Evolutionary conservation across 2,888 invertebrate species (phyloP), one percentile per base, ranked within the genome.

Genomic region (Onthophagus sagittarius): DNA sequence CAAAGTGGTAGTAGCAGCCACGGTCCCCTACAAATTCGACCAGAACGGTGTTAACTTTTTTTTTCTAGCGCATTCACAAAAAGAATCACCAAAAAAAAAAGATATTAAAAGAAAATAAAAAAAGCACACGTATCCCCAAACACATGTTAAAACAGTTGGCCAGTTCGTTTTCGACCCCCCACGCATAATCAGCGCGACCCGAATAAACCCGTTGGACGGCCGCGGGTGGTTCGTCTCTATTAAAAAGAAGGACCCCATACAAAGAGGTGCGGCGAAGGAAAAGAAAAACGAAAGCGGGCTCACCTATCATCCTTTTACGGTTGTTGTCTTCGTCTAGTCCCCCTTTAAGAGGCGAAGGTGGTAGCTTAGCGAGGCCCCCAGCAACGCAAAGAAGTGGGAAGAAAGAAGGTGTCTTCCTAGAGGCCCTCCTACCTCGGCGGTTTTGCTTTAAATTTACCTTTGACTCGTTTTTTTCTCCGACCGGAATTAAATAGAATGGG

Each of bases 181-280:
- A 39, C 63, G 70, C 74, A 74, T 73, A 73, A 75, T 67, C 23
- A 23, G 0, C 7, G 15, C 15, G 7, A 6, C n/a, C n/a, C 15
- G 15, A 9, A n/a, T 23, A 23, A 23, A 23, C 23, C 23, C 23
- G 23, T 23, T 23, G 23, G 23, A 23, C 23, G 23, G 23, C 23
- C 23, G 23, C 23, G 23, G 31, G 31, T 9, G 31, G 31, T 67
- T 15, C 77, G 77, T 75, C 77, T 80, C 83, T 83, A 84, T 84
- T 84, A 84, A 84, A 84, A 83, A 81, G 39, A 53, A 11, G 84
- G 85, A 84, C 84, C 85, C 85, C 84, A 85, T 85, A 84, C 84
- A 84, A 84, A 85, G 85, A 81, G 78, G 73, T 74, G 77, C 73
- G 67, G 71, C 72, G 73, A 76, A 9, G 39, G 39, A 7, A 9